Evolutionary conservation across 2,888 invertebrate genomes (phyloP).

Genomic region (Pocota personata): DNA sequence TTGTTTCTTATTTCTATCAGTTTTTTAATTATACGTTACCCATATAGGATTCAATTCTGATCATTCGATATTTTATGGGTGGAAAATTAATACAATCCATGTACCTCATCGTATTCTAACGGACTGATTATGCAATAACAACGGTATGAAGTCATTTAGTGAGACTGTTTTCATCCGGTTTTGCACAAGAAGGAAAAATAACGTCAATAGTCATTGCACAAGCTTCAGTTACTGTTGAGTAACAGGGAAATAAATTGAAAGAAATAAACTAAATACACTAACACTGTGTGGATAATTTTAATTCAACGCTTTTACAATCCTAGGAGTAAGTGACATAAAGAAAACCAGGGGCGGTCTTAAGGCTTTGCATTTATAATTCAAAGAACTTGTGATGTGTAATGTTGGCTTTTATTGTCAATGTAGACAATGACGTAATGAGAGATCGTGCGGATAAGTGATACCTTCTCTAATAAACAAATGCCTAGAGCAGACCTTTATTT

Average conservation of each 20-base stretch:
- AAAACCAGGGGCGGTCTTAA: neutral
- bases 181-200: neutral
- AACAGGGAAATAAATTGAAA: neutral
- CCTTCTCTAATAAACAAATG: too few relatives aligned
- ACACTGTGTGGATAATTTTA: neutral
- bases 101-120: neutral
- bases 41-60: neutral
- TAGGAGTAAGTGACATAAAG: neutral
- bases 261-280: neutral
- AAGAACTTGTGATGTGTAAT: too few relatives aligned
- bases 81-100: neutral
- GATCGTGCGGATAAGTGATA: too few relatives aligned
- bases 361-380: neutral
- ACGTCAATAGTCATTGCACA: neutral
- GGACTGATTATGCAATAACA: neutral
- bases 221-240: neutral
- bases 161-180: neutral
- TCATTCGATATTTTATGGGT: conserved; percentile 6
- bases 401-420: too few relatives aligned
- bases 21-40: conserved; percentile 29
- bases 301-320: neutral
- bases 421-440: too few relatives aligned
- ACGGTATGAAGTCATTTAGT: neutral
- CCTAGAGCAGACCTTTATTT: too few relatives aligned
- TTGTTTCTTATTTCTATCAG: conserved; percentile 14